Base-by-base conservation (phyloP, 2,113 vertebrate genomes). In the Toxotes jaculatrix region DNA sequence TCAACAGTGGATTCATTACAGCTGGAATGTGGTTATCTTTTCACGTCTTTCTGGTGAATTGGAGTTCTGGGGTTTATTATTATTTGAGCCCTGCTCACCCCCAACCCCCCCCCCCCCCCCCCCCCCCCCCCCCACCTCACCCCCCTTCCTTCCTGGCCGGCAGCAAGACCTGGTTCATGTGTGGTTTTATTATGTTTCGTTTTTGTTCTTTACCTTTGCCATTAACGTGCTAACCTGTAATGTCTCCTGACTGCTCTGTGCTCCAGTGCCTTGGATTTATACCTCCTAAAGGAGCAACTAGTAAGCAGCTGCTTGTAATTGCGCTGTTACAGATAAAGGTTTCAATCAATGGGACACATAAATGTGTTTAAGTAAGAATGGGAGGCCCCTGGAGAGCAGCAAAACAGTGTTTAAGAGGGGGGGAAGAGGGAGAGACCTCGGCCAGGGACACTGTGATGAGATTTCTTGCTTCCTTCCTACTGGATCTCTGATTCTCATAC, bases 251-350 rank as follows among this genome's bases (percentile, higher is more conserved):
- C 63, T 47, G 38, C 59, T 53, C 47, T 55, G 14, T 70, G 32
- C 71, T 64, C 62, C 1, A 16, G n/a, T 17, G 27, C 70, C 36
- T 74, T 19, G 47, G 49, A 74, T 88, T 77, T 64, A 59, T 55
- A 62, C 40, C 40, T 74, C 73, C 67, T 74, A 27, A 23, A 45
- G 70, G 70, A 79, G 57, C 55, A 34, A 68, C 74, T 55, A 68
- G 64, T 47, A 43, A 62, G 77, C 89, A 91, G 77, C 85, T 91
- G 89, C 67, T 77, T 79, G 70, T 75, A 84, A 81, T 75, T 72
- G 62, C 85, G 88, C 66, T 64, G 73, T 86, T 84, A 85, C 56
- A 89, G 87, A 91, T 90, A 75, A 84, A 87, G 38, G 59, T 72
- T 70, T 49, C 77, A 84, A 81, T 88, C 75, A 83, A 42, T 45